Evolutionary conservation across 2,113 vertebrate genomes (phyloP).

Genomic region (Pelobates fuscus): DNA sequence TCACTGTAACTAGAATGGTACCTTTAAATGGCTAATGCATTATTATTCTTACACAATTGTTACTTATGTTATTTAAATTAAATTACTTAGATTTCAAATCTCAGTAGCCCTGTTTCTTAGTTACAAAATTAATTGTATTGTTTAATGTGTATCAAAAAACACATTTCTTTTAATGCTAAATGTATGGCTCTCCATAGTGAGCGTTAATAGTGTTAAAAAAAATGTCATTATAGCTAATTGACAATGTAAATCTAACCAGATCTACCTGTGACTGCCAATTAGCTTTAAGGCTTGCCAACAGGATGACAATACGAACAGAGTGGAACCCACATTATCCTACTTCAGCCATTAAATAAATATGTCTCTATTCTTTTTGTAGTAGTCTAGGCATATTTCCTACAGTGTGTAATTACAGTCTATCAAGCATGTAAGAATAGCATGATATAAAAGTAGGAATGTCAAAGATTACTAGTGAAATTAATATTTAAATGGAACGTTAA

Average conservation of each 20-base stretch:
- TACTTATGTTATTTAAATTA: too few relatives aligned
- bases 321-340: constrained; percentile 12
- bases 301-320: constrained; percentile 27
- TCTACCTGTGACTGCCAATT: constrained; percentile 24
- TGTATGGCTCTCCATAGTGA: background rate
- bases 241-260: constrained; percentile 31
- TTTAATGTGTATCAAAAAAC: too few relatives aligned
- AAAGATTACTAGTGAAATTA: background rate
- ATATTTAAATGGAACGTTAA: background rate
- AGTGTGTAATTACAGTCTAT: constrained; percentile 34
- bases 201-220: constrained; percentile 5
- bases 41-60: too few relatives aligned
- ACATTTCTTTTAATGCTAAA: background rate
- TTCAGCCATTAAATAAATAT: constrained; percentile 26
- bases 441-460: constrained; percentile 4
- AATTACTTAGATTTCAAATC: too few relatives aligned
- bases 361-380: constrained; percentile 32
- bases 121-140: too few relatives aligned
- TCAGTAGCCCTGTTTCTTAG: too few relatives aligned
- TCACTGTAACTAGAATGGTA: too few relatives aligned
- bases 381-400: constrained; percentile 41
- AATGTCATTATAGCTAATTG: constrained; percentile 38
- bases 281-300: constrained; percentile 25
- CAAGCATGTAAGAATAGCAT: constrained; percentile 18
- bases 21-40: too few relatives aligned